Conservation (phyloP, 2,113 vertebrate genomes). For the Amblyornis subalaris region DNA sequence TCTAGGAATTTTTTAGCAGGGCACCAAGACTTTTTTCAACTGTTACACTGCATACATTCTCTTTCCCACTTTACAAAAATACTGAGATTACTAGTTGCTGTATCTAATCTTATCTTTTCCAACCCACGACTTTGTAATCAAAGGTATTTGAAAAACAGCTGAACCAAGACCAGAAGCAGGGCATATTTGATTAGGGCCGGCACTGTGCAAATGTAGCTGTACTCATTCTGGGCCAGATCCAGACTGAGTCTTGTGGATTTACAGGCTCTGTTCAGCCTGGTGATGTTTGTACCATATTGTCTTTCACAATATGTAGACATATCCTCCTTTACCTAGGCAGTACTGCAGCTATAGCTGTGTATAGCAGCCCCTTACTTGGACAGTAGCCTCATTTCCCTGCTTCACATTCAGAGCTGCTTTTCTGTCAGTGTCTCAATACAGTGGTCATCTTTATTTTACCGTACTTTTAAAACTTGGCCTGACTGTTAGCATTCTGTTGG, state of each 20-base stretch:
- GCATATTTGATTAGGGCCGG: not conserved
- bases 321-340: not conserved
- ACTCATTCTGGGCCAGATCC: not conserved
- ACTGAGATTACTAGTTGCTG: not conserved
- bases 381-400: not conserved
- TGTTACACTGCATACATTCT: not conserved
- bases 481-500: not conserved
- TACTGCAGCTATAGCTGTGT: not conserved
- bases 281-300: not conserved
- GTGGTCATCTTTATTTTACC: not conserved
- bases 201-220: not conserved
- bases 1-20: not conserved
- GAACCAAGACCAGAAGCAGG: not conserved
- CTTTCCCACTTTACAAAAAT: not conserved
- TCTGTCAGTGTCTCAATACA: not conserved
- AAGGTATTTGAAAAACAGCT: not conserved
- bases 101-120: constrained; percentile 1
- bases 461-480: not conserved
- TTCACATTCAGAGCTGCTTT: not conserved
- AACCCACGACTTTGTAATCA: not conserved
- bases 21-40: not conserved
- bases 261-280: not conserved
- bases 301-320: not conserved
- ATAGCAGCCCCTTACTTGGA: not conserved
- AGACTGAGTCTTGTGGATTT: not conserved